Evolutionary conservation across 2,113 vertebrate genomes (phyloP).

Genomic region (Vidua chalybeata): DNA sequence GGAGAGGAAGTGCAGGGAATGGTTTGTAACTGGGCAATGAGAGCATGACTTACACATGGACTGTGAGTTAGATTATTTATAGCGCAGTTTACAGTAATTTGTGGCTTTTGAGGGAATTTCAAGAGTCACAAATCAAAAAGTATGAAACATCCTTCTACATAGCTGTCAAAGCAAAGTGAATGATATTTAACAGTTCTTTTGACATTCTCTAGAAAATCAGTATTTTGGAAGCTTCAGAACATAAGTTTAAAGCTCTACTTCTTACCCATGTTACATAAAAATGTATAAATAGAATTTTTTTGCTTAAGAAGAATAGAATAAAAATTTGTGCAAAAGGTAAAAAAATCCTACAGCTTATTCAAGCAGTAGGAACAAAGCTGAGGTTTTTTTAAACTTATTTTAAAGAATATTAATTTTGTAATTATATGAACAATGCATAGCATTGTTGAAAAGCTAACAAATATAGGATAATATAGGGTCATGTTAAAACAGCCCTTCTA

Average conservation of each 20-base stretch:
- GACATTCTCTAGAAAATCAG: neutral
- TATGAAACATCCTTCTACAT: neutral
- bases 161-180: neutral
- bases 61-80: neutral
- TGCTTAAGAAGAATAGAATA: neutral
- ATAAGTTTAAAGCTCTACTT: neutral
- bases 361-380: neutral
- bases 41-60: neutral
- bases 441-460: neutral
- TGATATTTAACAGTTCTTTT: neutral
- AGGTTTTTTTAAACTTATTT: rapidly evolving
- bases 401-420: neutral
- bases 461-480: neutral
- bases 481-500: neutral
- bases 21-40: neutral
- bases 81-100: neutral
- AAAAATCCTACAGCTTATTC: neutral
- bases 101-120: neutral
- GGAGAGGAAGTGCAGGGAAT: neutral
- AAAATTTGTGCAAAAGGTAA: neutral
- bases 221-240: neutral
- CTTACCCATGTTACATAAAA: neutral
- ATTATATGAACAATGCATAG: neutral
- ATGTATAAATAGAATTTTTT: neutral
- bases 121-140: neutral